A percentile compares a stretch with the other conserved stretches of the same genome.
Conservation (phyloP, 2,113 vertebrate genomes). For the Mixornis gularis region DNA sequence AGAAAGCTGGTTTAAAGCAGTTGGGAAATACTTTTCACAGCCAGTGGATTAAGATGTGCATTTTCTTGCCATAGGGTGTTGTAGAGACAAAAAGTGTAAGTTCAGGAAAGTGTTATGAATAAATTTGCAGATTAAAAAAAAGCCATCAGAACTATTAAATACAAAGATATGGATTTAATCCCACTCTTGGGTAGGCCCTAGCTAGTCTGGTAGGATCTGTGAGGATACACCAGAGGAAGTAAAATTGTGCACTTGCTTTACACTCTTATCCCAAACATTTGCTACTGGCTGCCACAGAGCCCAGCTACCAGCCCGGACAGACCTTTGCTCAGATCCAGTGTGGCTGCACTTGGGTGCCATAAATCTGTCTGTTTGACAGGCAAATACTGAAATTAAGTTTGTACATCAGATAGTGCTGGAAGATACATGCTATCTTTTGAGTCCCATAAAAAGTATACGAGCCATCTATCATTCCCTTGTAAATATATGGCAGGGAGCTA, state of each 20-base stretch:
- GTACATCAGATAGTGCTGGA: conserved; percentile 38
- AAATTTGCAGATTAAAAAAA: background rate
- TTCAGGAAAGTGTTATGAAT: background rate
- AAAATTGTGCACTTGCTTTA: background rate
- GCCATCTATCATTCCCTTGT: background rate
- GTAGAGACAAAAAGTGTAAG: background rate
- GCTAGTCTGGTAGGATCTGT: background rate
- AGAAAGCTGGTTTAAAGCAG: background rate
- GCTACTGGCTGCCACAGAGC: background rate
- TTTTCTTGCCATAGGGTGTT: background rate
- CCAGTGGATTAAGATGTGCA: background rate
- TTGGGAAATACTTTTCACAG: background rate
- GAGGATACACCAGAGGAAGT: background rate
- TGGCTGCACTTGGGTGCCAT: background rate
- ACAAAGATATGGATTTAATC: background rate
- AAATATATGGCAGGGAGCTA: conserved; percentile 20
- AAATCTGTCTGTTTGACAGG: conserved; percentile 16
- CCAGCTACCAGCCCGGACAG: background rate
- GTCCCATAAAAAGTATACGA: conserved; percentile 33
- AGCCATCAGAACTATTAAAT: background rate
- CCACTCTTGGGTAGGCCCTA: background rate
- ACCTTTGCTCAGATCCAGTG: conserved; percentile 9
- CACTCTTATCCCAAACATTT: background rate
- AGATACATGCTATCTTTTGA: conserved; percentile 21
- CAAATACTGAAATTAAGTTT: conserved; percentile 29